These are phyloP conservation scores for Dryoscopus gambensis DNA, from an alignment of 2,113 vertebrate species.

Conservation along the genomic window DNA sequence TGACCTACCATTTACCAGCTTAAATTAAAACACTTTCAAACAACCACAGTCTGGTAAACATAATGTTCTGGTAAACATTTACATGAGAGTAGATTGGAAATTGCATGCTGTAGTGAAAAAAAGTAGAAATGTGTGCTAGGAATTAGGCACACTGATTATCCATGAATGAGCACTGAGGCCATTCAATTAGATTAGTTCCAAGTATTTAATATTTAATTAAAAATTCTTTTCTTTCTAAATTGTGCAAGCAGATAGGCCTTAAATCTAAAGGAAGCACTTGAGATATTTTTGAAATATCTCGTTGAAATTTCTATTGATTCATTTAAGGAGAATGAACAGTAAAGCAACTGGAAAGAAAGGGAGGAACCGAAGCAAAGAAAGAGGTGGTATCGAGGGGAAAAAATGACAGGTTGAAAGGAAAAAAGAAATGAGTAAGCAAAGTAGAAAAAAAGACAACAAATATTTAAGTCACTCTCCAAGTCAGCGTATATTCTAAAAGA, in stretches of 20 bases:
- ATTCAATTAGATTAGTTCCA: slow-evolving; percentile 34
- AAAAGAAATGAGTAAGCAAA: not conserved
- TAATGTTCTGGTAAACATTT: not conserved
- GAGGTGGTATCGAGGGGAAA: accelerated
- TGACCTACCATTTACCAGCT: not conserved
- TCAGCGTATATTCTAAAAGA: not conserved
- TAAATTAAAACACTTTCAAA: not conserved
- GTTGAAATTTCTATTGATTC: not conserved
- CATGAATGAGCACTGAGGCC: slow-evolving; percentile 22
- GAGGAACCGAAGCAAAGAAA: not conserved
- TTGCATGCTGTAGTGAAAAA: not conserved
- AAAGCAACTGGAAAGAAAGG: not conserved
- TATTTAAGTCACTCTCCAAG: not conserved
- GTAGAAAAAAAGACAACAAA: not conserved
- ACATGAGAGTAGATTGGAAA: not conserved
- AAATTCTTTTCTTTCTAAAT: not conserved
- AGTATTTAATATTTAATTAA: slow-evolving; percentile 27
- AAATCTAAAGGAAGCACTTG: not conserved
- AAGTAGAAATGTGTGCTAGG: not conserved
- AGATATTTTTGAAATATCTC: not conserved
- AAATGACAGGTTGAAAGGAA: not conserved
- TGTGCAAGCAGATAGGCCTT: not conserved
- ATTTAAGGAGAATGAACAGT: not conserved
- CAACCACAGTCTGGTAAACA: not conserved
- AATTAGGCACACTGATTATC: not conserved